These are phyloP conservation scores for Parauchenoglanis punctatus DNA, from an alignment of 2,797 vertebrate genomes.

Conservation along the genomic window DNA sequence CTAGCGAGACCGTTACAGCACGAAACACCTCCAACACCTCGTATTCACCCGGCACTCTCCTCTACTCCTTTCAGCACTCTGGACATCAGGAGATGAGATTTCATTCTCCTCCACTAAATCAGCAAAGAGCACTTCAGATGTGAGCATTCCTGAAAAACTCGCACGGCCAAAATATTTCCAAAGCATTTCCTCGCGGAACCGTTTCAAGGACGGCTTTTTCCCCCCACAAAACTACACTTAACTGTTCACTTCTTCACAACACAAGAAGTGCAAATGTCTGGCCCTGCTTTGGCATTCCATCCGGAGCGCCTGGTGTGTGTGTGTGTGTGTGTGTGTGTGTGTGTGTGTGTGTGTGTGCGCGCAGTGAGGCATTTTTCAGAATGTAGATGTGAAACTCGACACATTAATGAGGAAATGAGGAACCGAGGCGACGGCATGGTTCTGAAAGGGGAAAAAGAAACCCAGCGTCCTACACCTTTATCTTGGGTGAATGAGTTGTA, in stretches of 20 bases:
- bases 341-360: too few species aligned
- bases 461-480: not conserved
- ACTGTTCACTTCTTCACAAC: not conserved
- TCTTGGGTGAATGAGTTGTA: not conserved
- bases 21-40: not conserved
- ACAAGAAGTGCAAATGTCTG: not conserved
- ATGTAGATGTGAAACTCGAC: conserved; percentile 41
- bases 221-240: not conserved
- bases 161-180: not conserved
- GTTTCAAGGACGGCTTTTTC: not conserved
- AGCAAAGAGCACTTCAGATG: not conserved
- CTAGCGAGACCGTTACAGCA: not conserved
- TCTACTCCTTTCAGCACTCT: not conserved
- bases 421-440: conserved; percentile 2
- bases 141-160: not conserved
- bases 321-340: too few species aligned
- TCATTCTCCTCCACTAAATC: not conserved
- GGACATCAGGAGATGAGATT: not conserved
- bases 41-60: not conserved
- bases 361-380: conserved; percentile 1
- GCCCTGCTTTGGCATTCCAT: not conserved
- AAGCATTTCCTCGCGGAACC: not conserved
- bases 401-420: conserved; percentile 12
- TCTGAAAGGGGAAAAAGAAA: not conserved
- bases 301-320: not conserved